phyloP scores from a whole-genome alignment of 2,797 vertebrate genomes.

The Notolabrus celidotus region DNA sequence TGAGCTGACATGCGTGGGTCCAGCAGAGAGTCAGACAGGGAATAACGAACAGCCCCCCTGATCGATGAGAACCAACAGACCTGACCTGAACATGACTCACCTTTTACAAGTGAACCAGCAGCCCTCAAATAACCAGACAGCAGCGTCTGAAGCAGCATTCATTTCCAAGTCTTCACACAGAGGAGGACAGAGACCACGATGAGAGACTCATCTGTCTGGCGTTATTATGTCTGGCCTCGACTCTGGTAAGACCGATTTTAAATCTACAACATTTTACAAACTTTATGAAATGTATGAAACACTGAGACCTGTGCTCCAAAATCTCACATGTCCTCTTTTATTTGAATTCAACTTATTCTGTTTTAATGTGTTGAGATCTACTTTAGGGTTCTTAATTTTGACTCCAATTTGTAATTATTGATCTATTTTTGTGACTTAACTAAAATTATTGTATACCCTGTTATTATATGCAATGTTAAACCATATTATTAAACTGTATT shows the following conservation, averaged over 20 bases:
- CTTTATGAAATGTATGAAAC: neutral
- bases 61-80: neutral
- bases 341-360: too few relatives aligned
- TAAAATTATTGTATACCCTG: too few relatives aligned
- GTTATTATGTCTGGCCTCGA: neutral
- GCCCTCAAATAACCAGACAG: slow-evolving; percentile 42
- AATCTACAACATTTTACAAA: neutral
- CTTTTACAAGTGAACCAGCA: neutral
- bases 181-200: slow-evolving; percentile 28
- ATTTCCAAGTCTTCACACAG: neutral
- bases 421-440: too few relatives aligned
- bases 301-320: neutral
- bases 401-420: too few relatives aligned
- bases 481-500: too few relatives aligned
- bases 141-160: slow-evolving; percentile 12
- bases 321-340: too few relatives aligned
- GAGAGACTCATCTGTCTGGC: slow-evolving; percentile 34
- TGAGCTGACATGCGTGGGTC: neutral
- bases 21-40: slow-evolving; percentile 5
- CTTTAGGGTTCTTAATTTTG: too few relatives aligned
- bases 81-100: slow-evolving; percentile 37
- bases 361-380: too few relatives aligned
- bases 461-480: too few relatives aligned
- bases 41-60: slow-evolving; percentile 11
- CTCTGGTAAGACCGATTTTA: slow-evolving; percentile 42